A percentile compares a stretch with the other conserved stretches of the same genome.
Evolutionary conservation across 2,797 vertebrate genomes (phyloP).

Genomic region (Ptychadena robeensis): DNA sequence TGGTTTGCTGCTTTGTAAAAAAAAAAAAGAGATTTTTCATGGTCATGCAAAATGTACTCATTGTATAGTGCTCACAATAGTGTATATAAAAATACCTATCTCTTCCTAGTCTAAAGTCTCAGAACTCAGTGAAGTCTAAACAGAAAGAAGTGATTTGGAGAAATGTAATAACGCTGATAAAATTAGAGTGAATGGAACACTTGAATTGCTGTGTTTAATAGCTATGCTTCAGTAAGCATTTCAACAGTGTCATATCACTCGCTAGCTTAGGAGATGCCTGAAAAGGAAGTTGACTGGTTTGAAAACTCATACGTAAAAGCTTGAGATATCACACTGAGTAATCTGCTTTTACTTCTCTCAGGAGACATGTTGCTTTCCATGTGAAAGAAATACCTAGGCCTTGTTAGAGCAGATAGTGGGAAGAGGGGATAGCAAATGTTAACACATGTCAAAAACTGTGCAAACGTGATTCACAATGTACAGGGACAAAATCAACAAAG

Average conservation of each 20-base stretch:
- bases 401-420: constrained; percentile 9
- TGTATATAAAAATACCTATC: background rate
- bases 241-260: constrained; percentile 49
- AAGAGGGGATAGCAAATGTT: background rate
- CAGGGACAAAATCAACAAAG: background rate
- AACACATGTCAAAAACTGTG: constrained; percentile 37
- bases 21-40: background rate
- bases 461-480: constrained; percentile 25
- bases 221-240: constrained; percentile 43
- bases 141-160: constrained; percentile 27
- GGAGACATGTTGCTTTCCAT: constrained; percentile 43
- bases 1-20: background rate
- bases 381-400: constrained; percentile 34
- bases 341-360: constrained; percentile 38
- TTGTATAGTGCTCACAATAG: background rate
- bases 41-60: background rate
- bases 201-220: constrained; percentile 42
- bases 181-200: constrained; percentile 33
- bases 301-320: constrained; percentile 46
- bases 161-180: constrained; percentile 39
- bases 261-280: constrained; percentile 42
- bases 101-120: background rate
- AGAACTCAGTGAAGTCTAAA: constrained; percentile 25
- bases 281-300: constrained; percentile 43
- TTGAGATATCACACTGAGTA: constrained; percentile 46